Conservation (phyloP, 2,797 vertebrate genomes). For the Chanos chanos region DNA sequence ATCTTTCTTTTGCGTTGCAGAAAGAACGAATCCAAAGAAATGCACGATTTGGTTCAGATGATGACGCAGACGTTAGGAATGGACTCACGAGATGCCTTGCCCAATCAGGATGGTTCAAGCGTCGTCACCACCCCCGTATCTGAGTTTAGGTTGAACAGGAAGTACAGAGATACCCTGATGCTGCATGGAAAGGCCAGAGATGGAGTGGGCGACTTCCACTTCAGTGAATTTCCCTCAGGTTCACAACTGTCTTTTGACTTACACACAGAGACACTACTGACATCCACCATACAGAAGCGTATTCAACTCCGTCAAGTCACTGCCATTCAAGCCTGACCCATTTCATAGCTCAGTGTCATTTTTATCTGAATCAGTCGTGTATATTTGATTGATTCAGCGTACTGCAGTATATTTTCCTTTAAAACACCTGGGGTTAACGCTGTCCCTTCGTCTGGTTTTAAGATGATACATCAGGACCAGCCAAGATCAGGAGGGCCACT, state of each 20-base stretch:
- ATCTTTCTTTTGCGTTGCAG: constrained; percentile 57
- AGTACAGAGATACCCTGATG: constrained; percentile 88
- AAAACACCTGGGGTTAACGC: no score
- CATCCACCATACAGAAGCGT: no score
- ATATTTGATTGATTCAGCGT: not conserved
- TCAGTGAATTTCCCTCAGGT: constrained; percentile 79
- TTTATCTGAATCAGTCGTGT: no score
- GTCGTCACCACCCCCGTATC: constrained; percentile 54
- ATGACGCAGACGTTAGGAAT: constrained; percentile 91
- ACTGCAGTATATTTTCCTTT: no score
- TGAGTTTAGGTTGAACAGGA: constrained; percentile 85
- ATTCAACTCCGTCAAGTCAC: no score
- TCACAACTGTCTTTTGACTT: no score
- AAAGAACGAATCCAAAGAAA: constrained; percentile 78
- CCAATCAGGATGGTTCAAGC: constrained; percentile 44
- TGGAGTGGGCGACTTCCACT: constrained; percentile 69
- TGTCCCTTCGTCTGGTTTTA: constrained; percentile 16
- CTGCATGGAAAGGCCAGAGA: constrained; percentile 84
- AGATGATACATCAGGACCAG: constrained; percentile 78
- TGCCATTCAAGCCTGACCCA: no score
- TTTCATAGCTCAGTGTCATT: no score
- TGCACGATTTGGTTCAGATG: constrained; percentile 88
- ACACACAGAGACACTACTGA: no score
- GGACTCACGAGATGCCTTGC: constrained; percentile 72
- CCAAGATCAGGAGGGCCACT: constrained; percentile 85